Conservation (phyloP, 1,140 invertebrate species). For the Parasteatoda tepidariorum region DNA sequence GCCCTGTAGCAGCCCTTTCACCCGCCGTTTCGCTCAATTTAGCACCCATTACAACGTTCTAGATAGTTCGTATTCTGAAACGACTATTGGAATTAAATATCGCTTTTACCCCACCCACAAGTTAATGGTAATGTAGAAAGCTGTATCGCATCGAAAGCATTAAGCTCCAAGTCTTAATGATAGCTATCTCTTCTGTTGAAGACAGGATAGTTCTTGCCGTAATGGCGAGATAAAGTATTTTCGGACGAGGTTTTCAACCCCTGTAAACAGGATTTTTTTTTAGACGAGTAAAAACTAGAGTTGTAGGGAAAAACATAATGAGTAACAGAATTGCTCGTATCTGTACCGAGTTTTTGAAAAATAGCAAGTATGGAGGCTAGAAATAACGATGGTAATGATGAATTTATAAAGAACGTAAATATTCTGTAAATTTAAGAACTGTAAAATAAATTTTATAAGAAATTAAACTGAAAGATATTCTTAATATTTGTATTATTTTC, state of each 20-base stretch:
- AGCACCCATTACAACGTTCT: conserved; percentile 1
- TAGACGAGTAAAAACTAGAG: no score
- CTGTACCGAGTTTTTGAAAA: no score
- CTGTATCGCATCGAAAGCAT: background rate
- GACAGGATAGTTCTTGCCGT: background rate
- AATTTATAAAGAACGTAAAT: no score
- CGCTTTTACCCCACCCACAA: background rate
- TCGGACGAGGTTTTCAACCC: background rate
- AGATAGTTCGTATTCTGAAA: background rate
- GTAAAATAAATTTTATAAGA: no score
- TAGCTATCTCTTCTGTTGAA: background rate
- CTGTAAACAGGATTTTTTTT: background rate
- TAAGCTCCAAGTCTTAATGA: conserved; percentile 4
- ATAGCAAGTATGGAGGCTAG: no score
- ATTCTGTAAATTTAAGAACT: no score
- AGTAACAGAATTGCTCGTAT: no score
- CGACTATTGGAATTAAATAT: conserved; percentile 23
- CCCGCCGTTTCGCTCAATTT: conserved; percentile 24
- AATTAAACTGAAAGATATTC: no score
- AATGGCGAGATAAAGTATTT: background rate
- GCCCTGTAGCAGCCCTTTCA: background rate
- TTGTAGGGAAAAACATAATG: no score
- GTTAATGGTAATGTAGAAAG: background rate
- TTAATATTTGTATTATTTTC: no score
- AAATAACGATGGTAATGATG: no score